Evolutionary conservation across 1,140 invertebrate genomes (phyloP), one percentile per base, ranked within the genome.

Genomic region (Drosophila setifemur): DNA sequence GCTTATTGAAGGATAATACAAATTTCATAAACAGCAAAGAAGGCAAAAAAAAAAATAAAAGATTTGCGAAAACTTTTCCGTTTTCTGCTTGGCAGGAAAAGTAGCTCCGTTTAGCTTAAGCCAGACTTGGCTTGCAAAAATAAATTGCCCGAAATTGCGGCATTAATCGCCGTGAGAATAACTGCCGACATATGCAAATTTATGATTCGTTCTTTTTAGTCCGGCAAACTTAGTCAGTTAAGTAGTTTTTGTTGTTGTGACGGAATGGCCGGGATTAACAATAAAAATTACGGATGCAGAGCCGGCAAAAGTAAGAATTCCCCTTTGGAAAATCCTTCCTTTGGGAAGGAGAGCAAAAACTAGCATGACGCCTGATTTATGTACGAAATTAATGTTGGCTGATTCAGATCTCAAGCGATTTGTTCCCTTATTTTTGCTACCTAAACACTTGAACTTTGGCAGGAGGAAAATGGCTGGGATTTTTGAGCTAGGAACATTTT

Each of bases 131-230:
- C n/a, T n/a, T n/a, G n/a, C n/a, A 9, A 2, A 63, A 63, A 39
- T 49, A 63, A 49, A 64, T 58, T 18, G 6, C 26, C 8, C 19
- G 8, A 60, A 43, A 61, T 23, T 11, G 14, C 8, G 18, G 29
- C 42, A 63, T 64, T 49, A 64, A 61, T 58, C 26, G 57, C 18
- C 18, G 12, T 49, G 33, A 29, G 2, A 40, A 48, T 40, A 64
- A 49, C 14, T 40, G 25, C 57, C 42, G 40, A 11, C 60, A 40
- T 40, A 64, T 64, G 60, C 58, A 40, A 64, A 64, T 64, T 63
- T 64, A 63, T 49, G 19, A 29, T 23, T 19, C 4, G 8, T 4
- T 16, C 25, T 14, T 5, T 39, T 5, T 12, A 12, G 6, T 37
- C 1, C 9, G 8, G 7, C 16, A 6, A 60, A 61, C 7, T 26